These are phyloP conservation scores for Threskiornis aethiopicus DNA, from an alignment of 2,797 vertebrate species.

Conservation along the genomic window DNA sequence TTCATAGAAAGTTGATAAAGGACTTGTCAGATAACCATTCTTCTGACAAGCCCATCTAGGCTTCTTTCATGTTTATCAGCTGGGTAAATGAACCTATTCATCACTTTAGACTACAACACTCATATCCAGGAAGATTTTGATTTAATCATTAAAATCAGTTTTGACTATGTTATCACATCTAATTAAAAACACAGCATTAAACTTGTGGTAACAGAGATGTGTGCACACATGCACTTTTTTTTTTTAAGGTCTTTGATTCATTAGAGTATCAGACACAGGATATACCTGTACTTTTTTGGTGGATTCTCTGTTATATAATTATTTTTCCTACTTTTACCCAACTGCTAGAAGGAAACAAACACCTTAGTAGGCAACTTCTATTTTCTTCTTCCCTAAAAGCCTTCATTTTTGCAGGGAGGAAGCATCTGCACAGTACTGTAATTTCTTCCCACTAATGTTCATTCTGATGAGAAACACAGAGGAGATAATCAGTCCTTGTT, in stretches of 20 bases:
- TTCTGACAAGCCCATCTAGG: background rate
- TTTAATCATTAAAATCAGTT: background rate
- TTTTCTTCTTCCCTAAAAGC: slow-evolving; percentile 23
- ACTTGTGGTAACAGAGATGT: background rate
- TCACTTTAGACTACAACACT: background rate
- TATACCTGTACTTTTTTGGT: background rate
- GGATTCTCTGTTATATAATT: background rate
- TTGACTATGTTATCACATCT: background rate
- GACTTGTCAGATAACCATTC: background rate
- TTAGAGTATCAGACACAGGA: background rate
- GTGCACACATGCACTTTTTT: background rate
- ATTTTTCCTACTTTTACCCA: background rate
- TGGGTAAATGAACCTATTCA: background rate
- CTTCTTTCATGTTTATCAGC: background rate
- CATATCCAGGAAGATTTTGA: background rate
- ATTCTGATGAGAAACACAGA: background rate
- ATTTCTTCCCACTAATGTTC: slow-evolving; percentile 51
- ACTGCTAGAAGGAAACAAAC: slow-evolving; percentile 29
- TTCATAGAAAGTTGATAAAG: background rate
- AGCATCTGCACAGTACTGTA: slow-evolving; percentile 39
- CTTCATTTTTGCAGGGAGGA: slow-evolving; percentile 42
- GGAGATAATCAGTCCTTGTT: slow-evolving; percentile 7
- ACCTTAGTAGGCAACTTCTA: slow-evolving; percentile 36
- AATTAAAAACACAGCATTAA: background rate
- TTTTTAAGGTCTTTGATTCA: background rate